These are phyloP conservation scores for Metopolophium dirhodum DNA, from an alignment of 1,140 invertebrate genomes.

Conservation along the genomic window DNA sequence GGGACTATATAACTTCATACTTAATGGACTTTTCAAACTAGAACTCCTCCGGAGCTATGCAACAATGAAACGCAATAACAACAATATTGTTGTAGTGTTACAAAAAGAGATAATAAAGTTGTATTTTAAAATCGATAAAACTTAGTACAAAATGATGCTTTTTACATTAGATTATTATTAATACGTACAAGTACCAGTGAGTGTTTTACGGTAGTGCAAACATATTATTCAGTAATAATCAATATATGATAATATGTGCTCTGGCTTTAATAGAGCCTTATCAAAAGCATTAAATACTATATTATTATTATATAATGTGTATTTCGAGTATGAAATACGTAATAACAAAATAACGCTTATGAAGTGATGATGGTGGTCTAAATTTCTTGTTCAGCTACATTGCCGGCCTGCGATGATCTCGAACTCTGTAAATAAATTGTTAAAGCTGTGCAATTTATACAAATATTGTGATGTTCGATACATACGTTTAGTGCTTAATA, in stretches of 20 bases:
- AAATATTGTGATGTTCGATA: neutral
- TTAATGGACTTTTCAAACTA: conserved; percentile 36
- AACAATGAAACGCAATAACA: conserved; percentile 13
- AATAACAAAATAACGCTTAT: conserved; percentile 10
- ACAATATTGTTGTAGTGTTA: conserved; percentile 35
- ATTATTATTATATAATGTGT: conserved; percentile 21
- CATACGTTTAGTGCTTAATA: neutral
- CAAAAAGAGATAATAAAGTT: conserved; percentile 41
- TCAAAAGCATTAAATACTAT: conserved; percentile 35
- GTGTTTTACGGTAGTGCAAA: conserved; percentile 35
- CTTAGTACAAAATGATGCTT: conserved; percentile 30
- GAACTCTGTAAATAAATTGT: conserved; percentile 44
- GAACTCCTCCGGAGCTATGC: conserved; percentile 44
- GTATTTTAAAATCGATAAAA: conserved; percentile 39
- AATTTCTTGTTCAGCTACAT: conserved; percentile 48
- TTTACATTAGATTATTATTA: conserved; percentile 24
- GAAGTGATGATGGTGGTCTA: conserved; percentile 36
- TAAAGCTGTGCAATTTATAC: conserved; percentile 50
- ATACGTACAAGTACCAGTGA: conserved; percentile 35
- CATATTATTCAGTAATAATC: conserved; percentile 10
- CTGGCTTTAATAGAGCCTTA: conserved; percentile 22
- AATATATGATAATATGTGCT: conserved; percentile 40
- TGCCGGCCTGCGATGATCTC: conserved; percentile 45
- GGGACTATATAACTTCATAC: neutral
- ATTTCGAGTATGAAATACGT: conserved; percentile 16